Conservation (phyloP, 2,888 invertebrate genomes). For the Smittia sp. region DNA sequence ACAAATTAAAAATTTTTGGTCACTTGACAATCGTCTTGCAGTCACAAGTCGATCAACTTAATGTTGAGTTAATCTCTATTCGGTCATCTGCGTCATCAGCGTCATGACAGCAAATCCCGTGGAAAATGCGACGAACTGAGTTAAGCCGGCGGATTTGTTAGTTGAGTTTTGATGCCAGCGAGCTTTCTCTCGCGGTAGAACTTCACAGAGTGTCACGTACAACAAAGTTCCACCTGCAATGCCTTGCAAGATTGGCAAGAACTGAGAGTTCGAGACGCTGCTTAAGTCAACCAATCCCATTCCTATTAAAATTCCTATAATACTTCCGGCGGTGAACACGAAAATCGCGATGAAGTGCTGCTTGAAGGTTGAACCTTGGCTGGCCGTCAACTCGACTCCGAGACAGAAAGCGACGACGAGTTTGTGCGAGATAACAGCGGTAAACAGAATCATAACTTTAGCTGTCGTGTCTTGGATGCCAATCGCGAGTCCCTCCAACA, state of each 20-base stretch:
- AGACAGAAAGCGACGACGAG: slow-evolving; percentile 78
- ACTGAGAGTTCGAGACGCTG: slow-evolving; percentile 42
- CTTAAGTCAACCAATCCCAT: slow-evolving; percentile 59
- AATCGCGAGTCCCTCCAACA: slow-evolving; percentile 78
- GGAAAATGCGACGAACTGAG: slow-evolving; percentile 61
- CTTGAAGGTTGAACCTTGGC: slow-evolving; percentile 49
- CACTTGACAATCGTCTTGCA: no score
- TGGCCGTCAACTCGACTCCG: slow-evolving; percentile 69
- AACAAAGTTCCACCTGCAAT: slow-evolving; percentile 73
- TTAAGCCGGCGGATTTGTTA: slow-evolving; percentile 59
- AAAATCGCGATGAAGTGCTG: slow-evolving; percentile 60
- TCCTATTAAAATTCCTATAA: slow-evolving; percentile 65
- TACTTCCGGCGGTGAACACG: slow-evolving; percentile 68
- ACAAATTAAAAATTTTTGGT: no score
- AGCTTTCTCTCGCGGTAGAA: slow-evolving; percentile 71
- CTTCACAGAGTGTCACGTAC: slow-evolving; percentile 75
- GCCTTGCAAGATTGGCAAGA: slow-evolving; percentile 65
- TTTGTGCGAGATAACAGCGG: slow-evolving; percentile 75
- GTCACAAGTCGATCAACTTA: no score
- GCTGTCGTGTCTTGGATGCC: slow-evolving; percentile 67
- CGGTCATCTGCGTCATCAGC: slow-evolving; percentile 54
- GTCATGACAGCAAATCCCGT: slow-evolving; percentile 65
- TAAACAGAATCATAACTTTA: slow-evolving; percentile 65
- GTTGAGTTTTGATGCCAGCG: slow-evolving; percentile 64
- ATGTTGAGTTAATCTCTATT: no score